phyloP scores from a whole-genome alignment of 1,140 invertebrate species.

The Tachypleus tridentatus region DNA sequence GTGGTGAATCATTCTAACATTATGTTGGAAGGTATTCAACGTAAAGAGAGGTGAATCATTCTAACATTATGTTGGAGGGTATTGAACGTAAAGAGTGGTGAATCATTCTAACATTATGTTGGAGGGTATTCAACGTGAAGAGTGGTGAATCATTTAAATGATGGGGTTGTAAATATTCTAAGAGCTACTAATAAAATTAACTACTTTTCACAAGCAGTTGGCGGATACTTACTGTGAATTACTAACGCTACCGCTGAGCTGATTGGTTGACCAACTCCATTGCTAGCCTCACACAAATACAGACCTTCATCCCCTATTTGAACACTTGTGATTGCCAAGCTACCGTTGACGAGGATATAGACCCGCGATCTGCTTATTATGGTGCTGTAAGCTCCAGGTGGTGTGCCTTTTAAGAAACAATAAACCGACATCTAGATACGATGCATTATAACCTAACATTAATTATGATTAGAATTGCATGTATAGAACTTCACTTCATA shows the following conservation, averaged over 20 bases:
- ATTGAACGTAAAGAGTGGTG: too few relatives aligned
- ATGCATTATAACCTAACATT: too few relatives aligned
- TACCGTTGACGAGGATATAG: constrained; percentile 25
- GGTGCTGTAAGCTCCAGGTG: constrained; percentile 15
- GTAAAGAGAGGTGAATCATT: too few relatives aligned
- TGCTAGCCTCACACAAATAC: constrained; percentile 84
- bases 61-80: too few relatives aligned
- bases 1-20: too few relatives aligned
- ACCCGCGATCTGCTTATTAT: constrained; percentile 25
- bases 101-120: too few relatives aligned
- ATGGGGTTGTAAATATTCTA: too few relatives aligned
- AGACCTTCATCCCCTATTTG: constrained; percentile 43
- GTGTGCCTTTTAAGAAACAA: constrained; percentile 1
- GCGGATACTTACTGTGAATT: constrained; percentile 15
- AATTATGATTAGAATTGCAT: too few relatives aligned
- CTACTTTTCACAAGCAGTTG: constrained; percentile 33
- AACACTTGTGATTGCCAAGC: constrained; percentile 21
- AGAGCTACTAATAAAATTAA: constrained; percentile 2
- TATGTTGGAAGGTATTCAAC: too few relatives aligned
- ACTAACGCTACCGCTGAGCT: constrained; percentile 31
- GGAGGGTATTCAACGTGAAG: too few relatives aligned
- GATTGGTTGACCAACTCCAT: constrained; percentile 61
- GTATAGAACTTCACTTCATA: too few relatives aligned
- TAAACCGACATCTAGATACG: not conserved
- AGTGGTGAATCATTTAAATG: too few relatives aligned